Evolutionary conservation across 2,888 invertebrate genomes (phyloP), one percentile per base, ranked within the genome.

Genomic region (Sesia apiformis): DNA sequence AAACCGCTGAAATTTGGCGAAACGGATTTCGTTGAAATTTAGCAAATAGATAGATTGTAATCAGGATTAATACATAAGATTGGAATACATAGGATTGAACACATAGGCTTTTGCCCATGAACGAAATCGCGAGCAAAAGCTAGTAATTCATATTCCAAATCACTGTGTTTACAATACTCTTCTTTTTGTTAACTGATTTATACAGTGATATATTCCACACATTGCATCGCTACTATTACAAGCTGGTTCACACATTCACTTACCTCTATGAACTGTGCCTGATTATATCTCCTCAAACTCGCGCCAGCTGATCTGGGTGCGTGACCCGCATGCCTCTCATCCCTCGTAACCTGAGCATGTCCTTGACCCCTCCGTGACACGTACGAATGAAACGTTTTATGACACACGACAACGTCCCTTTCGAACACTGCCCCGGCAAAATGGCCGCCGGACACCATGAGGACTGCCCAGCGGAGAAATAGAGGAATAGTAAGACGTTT

Each of bases 381-480:
- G 71, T 97, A 97, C 52, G 94, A 93, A 74, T 96, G 96, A 66
- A 95, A 93, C 0, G 96, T 96, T 82, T 97, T 97, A 70, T 97
- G 96, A 2, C 85, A 63, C 78, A 86, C 67, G 90, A 81, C 55
- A 83, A 84, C 68, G 80, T 89, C 58, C 69, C 84, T 86, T 3
- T 78, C 52, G 42, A 51, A 58, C 5, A 58, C 46, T 8, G 93
- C 94, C 3, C 92, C 95, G 39, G 95, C 94, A 83, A 95, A 95
- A 76, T 95, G 95, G 1, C 97, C 97, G 4, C 96, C 96, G 0
- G 95, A 95, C 42, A 96, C 87, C 94, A 97, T 94, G 53, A 97
- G 78, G 4, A 97, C 86, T 0, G 94, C 93, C 95, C 95, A 96
- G 5, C 87, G 76, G 51, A 78, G 84, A 40, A 76, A 90, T 4